A percentile compares a stretch with the other conserved stretches of the same genome.
These are phyloP conservation scores for Odontamblyopus rebecca DNA, from an alignment of 2,797 vertebrate genomes.

Conservation along the genomic window DNA sequence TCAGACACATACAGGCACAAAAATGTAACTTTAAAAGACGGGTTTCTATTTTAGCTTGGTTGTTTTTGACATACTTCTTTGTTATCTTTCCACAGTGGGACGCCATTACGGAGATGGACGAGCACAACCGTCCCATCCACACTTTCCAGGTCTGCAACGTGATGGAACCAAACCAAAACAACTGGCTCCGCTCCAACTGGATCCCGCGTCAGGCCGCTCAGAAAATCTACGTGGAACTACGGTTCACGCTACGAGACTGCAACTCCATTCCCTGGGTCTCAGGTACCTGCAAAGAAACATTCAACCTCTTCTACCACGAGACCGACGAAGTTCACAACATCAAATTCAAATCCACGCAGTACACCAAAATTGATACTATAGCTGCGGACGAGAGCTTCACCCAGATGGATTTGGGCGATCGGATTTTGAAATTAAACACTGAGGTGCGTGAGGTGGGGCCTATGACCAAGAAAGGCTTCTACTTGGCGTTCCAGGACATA, in stretches of 20 bases:
- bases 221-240: slow-evolving; percentile 94
- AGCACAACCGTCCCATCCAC: slow-evolving; percentile 93
- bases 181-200: slow-evolving; percentile 96
- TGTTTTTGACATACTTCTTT: background rate
- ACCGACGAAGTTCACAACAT: slow-evolving; percentile 86
- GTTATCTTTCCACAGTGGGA: slow-evolving; percentile 84
- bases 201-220: slow-evolving; percentile 92
- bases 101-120: slow-evolving; percentile 95
- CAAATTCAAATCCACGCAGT: slow-evolving; percentile 88
- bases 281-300: slow-evolving; percentile 95
- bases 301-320: slow-evolving; percentile 93
- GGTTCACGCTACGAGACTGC: slow-evolving; percentile 93
- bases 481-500: slow-evolving; percentile 94
- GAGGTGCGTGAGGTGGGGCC: slow-evolving; percentile 94
- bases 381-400: slow-evolving; percentile 96
- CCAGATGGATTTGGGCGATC: slow-evolving; percentile 95
- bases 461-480: slow-evolving; percentile 90
- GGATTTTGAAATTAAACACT: slow-evolving; percentile 95
- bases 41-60: background rate
- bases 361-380: slow-evolving; percentile 93
- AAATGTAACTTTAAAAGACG: no score
- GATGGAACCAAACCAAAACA: slow-evolving; percentile 97
- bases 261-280: slow-evolving; percentile 96
- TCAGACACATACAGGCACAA: no score
- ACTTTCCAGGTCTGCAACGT: slow-evolving; percentile 96